Evolutionary conservation across 2,888 invertebrate genomes (phyloP).

Genomic region (Argyresthia goedartella): DNA sequence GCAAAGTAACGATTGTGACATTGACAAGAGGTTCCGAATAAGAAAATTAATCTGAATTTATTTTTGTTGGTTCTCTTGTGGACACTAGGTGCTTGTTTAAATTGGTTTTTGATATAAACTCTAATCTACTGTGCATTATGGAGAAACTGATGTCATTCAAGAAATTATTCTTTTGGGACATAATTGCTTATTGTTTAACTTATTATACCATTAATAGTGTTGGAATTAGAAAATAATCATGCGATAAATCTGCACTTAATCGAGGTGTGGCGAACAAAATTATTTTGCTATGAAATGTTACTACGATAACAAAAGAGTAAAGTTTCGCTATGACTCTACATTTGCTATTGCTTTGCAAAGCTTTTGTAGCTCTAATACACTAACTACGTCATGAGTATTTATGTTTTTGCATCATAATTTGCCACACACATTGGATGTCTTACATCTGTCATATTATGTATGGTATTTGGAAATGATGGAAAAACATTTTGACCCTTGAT

Average conservation of each 20-base stretch:
- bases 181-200: too few relatives aligned
- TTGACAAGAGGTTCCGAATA: slow-evolving; percentile 19
- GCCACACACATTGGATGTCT: neutral
- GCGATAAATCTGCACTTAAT: slow-evolving; percentile 43
- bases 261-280: slow-evolving; percentile 58
- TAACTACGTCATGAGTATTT: too few relatives aligned
- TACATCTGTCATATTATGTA: too few relatives aligned
- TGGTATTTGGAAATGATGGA: too few relatives aligned
- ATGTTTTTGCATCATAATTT: neutral
- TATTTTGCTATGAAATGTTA: slow-evolving; percentile 28
- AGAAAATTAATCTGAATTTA: neutral
- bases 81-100: neutral
- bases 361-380: neutral
- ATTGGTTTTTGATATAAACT: neutral
- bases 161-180: too few relatives aligned
- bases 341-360: slow-evolving; percentile 47
- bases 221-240: slow-evolving; percentile 30
- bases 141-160: neutral
- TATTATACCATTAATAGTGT: too few relatives aligned
- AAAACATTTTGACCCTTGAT: too few relatives aligned
- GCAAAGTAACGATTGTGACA: slow-evolving; percentile 28
- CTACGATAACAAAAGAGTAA: slow-evolving; percentile 56
- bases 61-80: neutral
- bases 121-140: neutral
- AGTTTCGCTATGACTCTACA: slow-evolving; percentile 70